These are phyloP conservation scores for Podabrus alpinus DNA, from an alignment of 2,888 invertebrate genomes.

Conservation along the genomic window DNA sequence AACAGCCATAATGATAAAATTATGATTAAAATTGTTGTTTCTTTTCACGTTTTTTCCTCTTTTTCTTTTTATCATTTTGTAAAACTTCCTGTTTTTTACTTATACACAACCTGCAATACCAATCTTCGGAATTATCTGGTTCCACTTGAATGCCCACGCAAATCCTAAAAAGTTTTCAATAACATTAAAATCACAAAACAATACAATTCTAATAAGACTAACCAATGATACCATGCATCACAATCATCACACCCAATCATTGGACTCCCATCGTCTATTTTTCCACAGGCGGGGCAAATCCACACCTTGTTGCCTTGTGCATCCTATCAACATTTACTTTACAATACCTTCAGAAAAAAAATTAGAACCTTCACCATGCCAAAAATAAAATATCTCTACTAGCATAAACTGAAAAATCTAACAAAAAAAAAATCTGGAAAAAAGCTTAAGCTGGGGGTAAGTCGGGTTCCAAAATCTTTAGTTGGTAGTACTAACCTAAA, in stretches of 20 bases:
- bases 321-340: slow-evolving; percentile 59
- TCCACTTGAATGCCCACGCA: slow-evolving; percentile 87
- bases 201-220: slow-evolving; percentile 40
- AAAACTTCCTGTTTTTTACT: slow-evolving; percentile 74
- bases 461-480: background rate
- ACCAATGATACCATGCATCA: slow-evolving; percentile 95
- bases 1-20: background rate
- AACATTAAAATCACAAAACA: background rate
- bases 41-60: slow-evolving; percentile 68
- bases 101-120: slow-evolving; percentile 89
- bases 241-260: slow-evolving; percentile 98
- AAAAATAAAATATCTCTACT: background rate
- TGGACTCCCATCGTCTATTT: slow-evolving; percentile 93
- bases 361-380: background rate
- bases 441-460: background rate
- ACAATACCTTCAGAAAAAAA: background rate
- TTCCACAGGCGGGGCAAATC: slow-evolving; percentile 96
- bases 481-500: background rate
- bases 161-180: slow-evolving; percentile 58
- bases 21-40: slow-evolving; percentile 50
- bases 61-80: slow-evolving; percentile 69
- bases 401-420: background rate
- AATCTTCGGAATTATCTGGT: slow-evolving; percentile 84
- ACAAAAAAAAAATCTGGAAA: background rate
- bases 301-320: slow-evolving; percentile 88